Percentiles rank a stretch among this genome's conserved stretches.
Evolutionary conservation across 2,797 vertebrate species (phyloP).

Genomic region (Enteromius paludinosus): DNA sequence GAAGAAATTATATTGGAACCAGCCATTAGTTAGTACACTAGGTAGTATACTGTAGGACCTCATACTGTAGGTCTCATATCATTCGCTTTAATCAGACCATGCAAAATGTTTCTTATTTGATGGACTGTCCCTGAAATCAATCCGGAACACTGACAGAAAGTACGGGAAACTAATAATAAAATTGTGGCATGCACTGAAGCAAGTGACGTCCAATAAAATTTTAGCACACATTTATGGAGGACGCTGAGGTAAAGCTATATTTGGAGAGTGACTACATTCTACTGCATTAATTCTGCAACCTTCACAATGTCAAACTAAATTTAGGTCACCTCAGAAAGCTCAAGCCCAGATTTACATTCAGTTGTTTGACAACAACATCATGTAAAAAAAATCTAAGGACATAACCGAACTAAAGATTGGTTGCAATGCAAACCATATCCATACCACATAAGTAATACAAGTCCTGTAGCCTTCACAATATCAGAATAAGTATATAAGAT

Average conservation of each 20-base stretch:
- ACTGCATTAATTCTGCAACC: constrained; percentile 63
- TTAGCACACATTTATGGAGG: constrained; percentile 51
- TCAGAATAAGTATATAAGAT: background rate
- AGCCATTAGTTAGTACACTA: background rate
- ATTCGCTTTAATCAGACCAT: constrained; percentile 26
- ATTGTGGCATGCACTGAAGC: constrained; percentile 55
- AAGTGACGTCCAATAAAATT: constrained; percentile 59
- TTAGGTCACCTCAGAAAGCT: constrained; percentile 53
- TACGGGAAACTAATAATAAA: constrained; percentile 49
- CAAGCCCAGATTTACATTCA: constrained; percentile 41
- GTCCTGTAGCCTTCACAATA: background rate
- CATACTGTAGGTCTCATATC: background rate
- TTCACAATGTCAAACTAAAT: constrained; percentile 67
- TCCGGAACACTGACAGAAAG: constrained; percentile 54
- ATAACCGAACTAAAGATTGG: background rate
- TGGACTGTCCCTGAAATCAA: constrained; percentile 55
- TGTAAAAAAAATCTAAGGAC: background rate
- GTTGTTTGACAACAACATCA: constrained; percentile 7
- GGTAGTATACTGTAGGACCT: background rate
- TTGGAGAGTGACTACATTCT: constrained; percentile 62
- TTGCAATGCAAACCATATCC: background rate
- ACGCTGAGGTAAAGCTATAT: constrained; percentile 62
- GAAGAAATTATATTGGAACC: background rate
- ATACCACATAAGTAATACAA: background rate
- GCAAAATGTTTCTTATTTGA: constrained; percentile 44